Conservation (phyloP, 1,140 invertebrate genomes). For the Agrypnia vestita region DNA sequence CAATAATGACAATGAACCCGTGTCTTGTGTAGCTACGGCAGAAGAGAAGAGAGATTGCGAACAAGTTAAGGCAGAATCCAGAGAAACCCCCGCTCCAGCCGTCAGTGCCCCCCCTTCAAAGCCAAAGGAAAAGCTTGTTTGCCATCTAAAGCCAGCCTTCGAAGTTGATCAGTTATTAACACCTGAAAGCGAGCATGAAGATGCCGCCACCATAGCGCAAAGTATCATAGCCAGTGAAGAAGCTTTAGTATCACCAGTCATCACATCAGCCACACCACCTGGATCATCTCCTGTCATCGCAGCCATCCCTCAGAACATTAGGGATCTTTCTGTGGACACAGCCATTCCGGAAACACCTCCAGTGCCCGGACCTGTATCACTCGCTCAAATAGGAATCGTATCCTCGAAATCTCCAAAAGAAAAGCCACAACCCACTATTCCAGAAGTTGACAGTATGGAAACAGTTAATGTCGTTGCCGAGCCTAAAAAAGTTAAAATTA, state of each 20-base stretch:
- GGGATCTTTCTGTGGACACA: constrained; percentile 64
- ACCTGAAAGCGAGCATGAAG: constrained; percentile 71
- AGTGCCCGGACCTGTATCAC: constrained; percentile 63
- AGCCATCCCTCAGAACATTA: constrained; percentile 57
- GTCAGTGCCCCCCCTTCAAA: constrained; percentile 61
- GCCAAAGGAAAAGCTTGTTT: constrained; percentile 57
- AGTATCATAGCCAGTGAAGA: constrained; percentile 70
- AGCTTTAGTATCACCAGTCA: constrained; percentile 63
- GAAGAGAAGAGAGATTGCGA: constrained; percentile 66
- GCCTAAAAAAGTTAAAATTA: constrained; percentile 38
- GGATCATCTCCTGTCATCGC: constrained; percentile 56
- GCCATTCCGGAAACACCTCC: constrained; percentile 68
- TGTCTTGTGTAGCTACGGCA: constrained; percentile 72
- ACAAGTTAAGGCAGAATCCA: constrained; percentile 66
- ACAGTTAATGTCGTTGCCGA: constrained; percentile 37
- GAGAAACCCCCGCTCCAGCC: constrained; percentile 45
- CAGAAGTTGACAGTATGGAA: not conserved
- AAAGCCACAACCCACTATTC: constrained; percentile 48
- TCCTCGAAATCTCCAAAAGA: constrained; percentile 58
- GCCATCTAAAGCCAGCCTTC: constrained; percentile 55
- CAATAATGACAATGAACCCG: constrained; percentile 66
- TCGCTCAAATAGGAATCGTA: constrained; percentile 69
- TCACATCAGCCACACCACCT: constrained; percentile 64
- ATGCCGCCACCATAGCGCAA: constrained; percentile 68
- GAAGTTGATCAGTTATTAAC: constrained; percentile 64